These are phyloP conservation scores for Telenomus remus DNA, from an alignment of 1,140 invertebrate genomes.

Conservation along the genomic window DNA sequence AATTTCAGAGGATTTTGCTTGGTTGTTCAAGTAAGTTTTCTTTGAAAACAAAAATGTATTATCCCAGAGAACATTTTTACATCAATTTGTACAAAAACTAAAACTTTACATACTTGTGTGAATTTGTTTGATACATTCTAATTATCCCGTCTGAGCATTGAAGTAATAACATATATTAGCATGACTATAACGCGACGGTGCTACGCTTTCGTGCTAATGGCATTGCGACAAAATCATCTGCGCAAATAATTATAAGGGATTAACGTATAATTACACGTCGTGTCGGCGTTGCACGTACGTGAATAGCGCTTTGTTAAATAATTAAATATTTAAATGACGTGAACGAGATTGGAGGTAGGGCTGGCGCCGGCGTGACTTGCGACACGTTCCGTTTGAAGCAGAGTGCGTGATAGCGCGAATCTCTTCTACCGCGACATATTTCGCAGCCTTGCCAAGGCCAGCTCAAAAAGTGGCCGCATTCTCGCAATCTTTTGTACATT, in stretches of 20 bases:
- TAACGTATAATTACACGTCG: conserved; percentile 29
- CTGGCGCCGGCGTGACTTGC: conserved; percentile 40
- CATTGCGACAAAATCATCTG: conserved; percentile 24
- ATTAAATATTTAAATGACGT: conserved; percentile 24
- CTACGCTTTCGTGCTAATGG: conserved; percentile 19
- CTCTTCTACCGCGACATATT: conserved; percentile 55
- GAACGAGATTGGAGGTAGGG: background rate
- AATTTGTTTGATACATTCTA: no score
- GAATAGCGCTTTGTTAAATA: conserved; percentile 35
- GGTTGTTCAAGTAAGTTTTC: no score
- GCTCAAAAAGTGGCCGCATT: conserved; percentile 60
- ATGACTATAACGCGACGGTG: no score
- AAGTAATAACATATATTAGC: no score
- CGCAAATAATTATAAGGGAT: conserved; percentile 27
- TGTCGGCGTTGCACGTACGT: conserved; percentile 20
- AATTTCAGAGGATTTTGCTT: no score
- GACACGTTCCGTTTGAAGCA: conserved; percentile 33
- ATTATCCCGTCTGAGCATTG: no score
- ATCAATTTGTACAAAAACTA: no score
- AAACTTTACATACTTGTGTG: no score
- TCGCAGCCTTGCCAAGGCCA: conserved; percentile 64
- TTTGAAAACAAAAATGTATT: no score
- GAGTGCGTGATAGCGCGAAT: conserved; percentile 35
- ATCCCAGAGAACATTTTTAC: no score
- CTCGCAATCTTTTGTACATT: conserved; percentile 61